phyloP scores from a whole-genome alignment of 2,888 invertebrate species.

The Osedax frankpressi region DNA sequence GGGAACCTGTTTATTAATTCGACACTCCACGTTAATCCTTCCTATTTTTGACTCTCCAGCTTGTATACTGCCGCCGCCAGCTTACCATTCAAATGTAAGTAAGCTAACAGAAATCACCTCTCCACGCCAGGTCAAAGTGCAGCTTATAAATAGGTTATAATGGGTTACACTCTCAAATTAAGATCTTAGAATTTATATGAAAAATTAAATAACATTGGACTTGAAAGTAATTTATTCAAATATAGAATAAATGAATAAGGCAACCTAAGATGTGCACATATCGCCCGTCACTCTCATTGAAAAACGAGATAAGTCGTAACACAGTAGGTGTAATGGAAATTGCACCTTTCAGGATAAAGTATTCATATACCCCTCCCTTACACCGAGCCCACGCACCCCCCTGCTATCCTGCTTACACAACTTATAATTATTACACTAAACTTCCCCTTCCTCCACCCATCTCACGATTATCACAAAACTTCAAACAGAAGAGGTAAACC shows the following conservation, averaged over 20 bases:
- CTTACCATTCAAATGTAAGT: conserved; percentile 24
- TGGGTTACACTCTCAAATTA: conserved; percentile 54
- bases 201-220: conserved; percentile 27
- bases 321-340: conserved; percentile 66
- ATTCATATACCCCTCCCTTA: conserved; percentile 23
- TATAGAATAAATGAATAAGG: conserved; percentile 30
- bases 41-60: conserved; percentile 25
- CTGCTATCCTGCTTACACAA: neutral
- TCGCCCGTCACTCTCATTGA: conserved; percentile 63
- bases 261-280: conserved; percentile 61
- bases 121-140: conserved; percentile 64
- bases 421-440: neutral
- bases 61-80: conserved; percentile 32
- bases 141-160: conserved; percentile 56
- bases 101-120: conserved; percentile 51
- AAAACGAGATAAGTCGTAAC: conserved; percentile 62
- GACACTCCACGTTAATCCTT: conserved; percentile 26
- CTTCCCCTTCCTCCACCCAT: neutral
- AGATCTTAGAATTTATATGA: conserved; percentile 9
- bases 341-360: conserved; percentile 51
- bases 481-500: conserved; percentile 5
- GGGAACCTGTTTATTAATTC: conserved; percentile 33
- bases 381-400: conserved; percentile 23
- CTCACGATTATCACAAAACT: conserved; percentile 12
- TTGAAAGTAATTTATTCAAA: conserved; percentile 29